Conservation (phyloP, 2,113 vertebrate genomes). For the Paraplagusia blochii region DNA sequence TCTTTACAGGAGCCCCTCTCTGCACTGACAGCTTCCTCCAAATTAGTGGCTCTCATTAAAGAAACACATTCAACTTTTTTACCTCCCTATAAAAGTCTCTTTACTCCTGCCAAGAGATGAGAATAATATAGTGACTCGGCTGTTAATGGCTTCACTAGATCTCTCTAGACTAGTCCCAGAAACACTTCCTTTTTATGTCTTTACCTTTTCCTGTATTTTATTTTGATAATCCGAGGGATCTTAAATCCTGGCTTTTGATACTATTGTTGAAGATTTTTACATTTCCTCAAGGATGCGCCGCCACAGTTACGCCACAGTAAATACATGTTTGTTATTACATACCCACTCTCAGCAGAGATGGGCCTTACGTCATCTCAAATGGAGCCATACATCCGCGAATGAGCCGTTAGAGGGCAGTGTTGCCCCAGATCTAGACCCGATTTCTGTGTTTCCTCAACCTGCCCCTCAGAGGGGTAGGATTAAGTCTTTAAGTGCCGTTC, state of each 20-base stretch:
- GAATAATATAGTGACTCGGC: background rate
- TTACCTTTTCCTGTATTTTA: background rate
- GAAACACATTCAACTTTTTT: background rate
- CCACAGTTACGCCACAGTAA: background rate
- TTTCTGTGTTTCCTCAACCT: background rate
- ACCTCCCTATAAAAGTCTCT: background rate
- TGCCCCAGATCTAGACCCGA: conserved; percentile 33
- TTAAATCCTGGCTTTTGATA: background rate
- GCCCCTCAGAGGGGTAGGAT: conserved; percentile 34
- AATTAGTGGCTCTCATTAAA: background rate
- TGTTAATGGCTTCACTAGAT: background rate
- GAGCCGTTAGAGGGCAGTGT: conserved; percentile 63
- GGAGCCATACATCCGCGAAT: background rate
- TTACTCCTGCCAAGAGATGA: background rate
- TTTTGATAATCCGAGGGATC: background rate
- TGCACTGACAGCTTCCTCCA: background rate
- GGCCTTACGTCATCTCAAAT: conserved; percentile 45
- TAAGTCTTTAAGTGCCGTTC: conserved; percentile 51
- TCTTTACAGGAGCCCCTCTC: background rate
- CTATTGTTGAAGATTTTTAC: background rate
- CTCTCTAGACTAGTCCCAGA: background rate
- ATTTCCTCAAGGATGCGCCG: background rate
- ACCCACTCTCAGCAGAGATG: background rate
- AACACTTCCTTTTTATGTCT: background rate
- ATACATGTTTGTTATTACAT: background rate